Conservation (phyloP, 1,140 invertebrate species). For the Anadara kagoshimensis region DNA sequence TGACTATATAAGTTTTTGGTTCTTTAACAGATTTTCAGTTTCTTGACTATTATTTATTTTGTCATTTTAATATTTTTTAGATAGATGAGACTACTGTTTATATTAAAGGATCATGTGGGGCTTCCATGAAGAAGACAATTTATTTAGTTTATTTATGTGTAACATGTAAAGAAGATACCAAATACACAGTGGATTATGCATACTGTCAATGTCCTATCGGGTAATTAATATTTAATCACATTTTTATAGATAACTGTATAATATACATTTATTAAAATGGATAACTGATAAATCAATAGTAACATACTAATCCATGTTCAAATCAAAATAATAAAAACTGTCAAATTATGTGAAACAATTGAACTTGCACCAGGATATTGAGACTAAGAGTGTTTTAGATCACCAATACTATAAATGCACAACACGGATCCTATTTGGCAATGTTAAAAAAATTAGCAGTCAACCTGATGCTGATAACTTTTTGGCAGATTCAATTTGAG, state of each 20-base stretch:
- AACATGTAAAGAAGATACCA: neutral
- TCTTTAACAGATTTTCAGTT: no score
- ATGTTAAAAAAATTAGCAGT: neutral
- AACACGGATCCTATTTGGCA: neutral
- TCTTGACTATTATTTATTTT: no score
- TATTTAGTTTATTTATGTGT: constrained; percentile 10
- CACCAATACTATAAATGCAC: no score
- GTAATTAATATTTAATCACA: neutral
- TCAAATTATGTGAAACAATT: no score
- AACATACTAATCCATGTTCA: no score
- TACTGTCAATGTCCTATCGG: constrained; percentile 21
- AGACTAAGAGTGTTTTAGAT: no score
- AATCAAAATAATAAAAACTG: neutral
- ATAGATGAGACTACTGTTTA: constrained; percentile 3
- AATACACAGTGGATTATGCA: constrained; percentile 5
- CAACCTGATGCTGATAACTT: neutral
- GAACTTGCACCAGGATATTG: no score
- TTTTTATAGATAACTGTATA: neutral
- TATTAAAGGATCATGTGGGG: neutral
- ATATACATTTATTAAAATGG: neutral
- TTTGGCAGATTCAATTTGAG: neutral
- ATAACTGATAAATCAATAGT: no score
- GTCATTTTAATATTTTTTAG: neutral
- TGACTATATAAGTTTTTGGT: no score
- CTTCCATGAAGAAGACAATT: constrained; percentile 21